Evolutionary conservation across 2,797 vertebrate genomes (phyloP).

Genomic region (Halcyon smyrnensis): DNA sequence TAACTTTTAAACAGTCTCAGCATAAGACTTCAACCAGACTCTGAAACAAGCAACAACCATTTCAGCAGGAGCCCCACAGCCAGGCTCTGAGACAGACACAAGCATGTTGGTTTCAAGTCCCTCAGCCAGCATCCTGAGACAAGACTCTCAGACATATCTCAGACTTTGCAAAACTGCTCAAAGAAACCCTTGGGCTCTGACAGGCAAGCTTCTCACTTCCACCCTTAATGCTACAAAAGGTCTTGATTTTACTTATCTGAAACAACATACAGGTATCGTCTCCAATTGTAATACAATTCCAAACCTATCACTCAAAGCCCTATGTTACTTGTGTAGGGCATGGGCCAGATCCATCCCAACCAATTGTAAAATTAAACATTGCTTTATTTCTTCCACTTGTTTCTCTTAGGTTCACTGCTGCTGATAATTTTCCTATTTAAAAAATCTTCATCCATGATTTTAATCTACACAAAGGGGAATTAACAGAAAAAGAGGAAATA

Average conservation of each 20-base stretch:
- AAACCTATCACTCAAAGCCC: neutral
- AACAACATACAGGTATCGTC: neutral
- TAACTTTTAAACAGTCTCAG: too few species aligned
- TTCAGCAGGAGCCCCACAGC: too few species aligned
- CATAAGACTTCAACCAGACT: too few species aligned
- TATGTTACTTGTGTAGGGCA: neutral
- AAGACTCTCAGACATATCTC: too few species aligned
- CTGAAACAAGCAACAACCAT: too few species aligned
- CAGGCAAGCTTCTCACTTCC: too few species aligned
- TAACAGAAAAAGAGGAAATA: neutral
- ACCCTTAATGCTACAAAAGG: neutral
- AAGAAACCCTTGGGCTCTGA: too few species aligned
- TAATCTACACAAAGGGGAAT: neutral
- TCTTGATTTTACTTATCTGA: neutral
- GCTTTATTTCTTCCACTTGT: neutral
- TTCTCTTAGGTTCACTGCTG: neutral
- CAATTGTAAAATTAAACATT: neutral
- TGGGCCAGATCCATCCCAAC: neutral
- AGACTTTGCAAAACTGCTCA: too few species aligned
- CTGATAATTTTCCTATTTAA: neutral
- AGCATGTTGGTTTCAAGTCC: too few species aligned
- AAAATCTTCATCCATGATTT: neutral
- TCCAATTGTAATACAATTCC: neutral
- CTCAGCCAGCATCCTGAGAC: too few species aligned
- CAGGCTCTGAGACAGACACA: too few species aligned